Conservation (phyloP, 2,888 invertebrate species). For the Heterodera filipjevi region DNA sequence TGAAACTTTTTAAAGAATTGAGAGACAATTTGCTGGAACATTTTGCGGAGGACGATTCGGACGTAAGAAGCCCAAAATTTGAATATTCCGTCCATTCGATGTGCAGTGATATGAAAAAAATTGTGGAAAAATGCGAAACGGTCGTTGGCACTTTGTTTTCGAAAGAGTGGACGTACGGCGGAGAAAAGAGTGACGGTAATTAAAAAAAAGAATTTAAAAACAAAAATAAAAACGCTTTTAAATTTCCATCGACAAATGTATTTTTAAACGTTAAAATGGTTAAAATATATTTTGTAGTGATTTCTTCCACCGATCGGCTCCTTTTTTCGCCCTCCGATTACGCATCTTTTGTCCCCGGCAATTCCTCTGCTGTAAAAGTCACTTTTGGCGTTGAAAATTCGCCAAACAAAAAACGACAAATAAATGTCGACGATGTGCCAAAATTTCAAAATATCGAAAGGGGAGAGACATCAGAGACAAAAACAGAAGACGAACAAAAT, state of each 20-base stretch:
- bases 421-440: background rate
- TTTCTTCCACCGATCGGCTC: background rate
- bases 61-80: background rate
- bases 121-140: background rate
- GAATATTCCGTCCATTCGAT: background rate
- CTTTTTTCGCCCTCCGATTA: background rate
- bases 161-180: background rate
- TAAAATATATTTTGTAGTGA: background rate
- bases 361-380: background rate
- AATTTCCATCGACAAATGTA: too few relatives aligned
- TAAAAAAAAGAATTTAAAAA: background rate
- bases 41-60: constrained; percentile 3
- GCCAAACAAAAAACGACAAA: background rate
- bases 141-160: background rate
- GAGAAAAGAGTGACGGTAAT: background rate
- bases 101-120: background rate
- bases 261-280: too few relatives aligned
- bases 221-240: background rate
- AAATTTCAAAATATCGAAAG: background rate
- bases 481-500: background rate
- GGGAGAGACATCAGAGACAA: background rate
- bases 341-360: background rate
- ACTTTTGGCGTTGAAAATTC: background rate
- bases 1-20: background rate
- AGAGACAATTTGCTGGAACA: background rate